These are phyloP conservation scores for Campoletis raptor DNA, from an alignment of 2,888 invertebrate species.

Conservation along the genomic window DNA sequence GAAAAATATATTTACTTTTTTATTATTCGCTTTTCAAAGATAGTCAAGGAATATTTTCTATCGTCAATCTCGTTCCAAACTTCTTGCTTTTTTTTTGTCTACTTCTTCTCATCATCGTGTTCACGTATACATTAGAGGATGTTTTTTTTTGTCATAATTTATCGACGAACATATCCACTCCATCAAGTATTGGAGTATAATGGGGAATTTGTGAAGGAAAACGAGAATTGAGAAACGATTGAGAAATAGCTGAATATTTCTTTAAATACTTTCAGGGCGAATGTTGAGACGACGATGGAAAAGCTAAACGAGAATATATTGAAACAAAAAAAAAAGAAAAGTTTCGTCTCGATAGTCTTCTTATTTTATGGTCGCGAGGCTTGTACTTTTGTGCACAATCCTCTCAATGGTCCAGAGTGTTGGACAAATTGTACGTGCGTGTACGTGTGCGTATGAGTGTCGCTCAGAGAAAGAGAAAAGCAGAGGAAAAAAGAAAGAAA, in stretches of 20 bases:
- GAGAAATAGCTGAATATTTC: constrained; percentile 2
- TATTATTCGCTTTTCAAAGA: neutral
- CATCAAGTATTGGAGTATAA: neutral
- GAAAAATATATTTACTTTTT: neutral
- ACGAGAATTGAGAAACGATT: neutral
- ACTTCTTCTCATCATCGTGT: neutral
- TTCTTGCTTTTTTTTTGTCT: neutral
- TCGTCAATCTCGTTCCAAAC: constrained; percentile 13
- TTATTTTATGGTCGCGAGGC: neutral
- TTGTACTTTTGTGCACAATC: neutral
- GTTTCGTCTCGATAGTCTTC: constrained; percentile 6
- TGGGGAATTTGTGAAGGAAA: neutral
- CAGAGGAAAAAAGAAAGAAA: neutral
- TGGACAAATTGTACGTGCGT: neutral
- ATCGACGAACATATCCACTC: neutral
- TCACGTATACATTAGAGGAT: neutral
- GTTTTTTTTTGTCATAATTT: neutral
- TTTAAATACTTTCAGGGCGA: constrained; percentile 7
- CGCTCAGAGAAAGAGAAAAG: neutral
- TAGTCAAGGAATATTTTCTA: constrained; percentile 32
- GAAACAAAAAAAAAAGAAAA: neutral
- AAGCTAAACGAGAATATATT: neutral
- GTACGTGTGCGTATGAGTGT: neutral
- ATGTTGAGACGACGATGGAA: neutral
- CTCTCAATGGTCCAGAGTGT: neutral